Evolutionary conservation across 2,113 vertebrate genomes (phyloP), one percentile per base, ranked within the genome.

Genomic region (Pseudopipra pipra): DNA sequence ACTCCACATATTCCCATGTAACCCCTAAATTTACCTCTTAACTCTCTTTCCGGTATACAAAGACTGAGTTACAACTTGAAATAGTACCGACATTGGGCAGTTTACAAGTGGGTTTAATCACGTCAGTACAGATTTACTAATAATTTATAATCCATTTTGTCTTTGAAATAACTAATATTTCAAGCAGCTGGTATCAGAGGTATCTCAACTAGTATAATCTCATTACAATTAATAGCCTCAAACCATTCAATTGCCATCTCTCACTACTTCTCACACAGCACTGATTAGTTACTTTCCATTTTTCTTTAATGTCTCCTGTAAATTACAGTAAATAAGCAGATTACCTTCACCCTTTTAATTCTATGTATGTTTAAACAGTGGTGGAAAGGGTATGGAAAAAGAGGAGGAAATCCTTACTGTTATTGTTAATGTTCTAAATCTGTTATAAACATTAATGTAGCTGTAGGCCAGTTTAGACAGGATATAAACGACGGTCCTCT

Each of bases 81-180:
- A 82, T 30, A 73, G 63, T 35, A 51, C 24, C 65, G 35, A 39
- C 1, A 4, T 84, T 85, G 90, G 92, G 81, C 78, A 96, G 85
- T 56, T 82, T 86, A 37, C 61, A 94, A 89, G 90, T 41, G 41
- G 62, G 56, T 89, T 97, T 94, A 95, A 92, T 92, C 89, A 91
- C 56, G 74, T 70, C 63, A 30, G 56, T 72, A 96, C 19, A 11
- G 35, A 85, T 65, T 91, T 87, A 67, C 81, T 87, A 88, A 80
- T 86, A 92, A 97, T 91, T 96, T 87, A 96, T 87, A 92, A 94
- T 66, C 70, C 72, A 84, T 62, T 95, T 52, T 83, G 74, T 82
- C 90, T 90, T 73, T 79, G 70, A 94, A 93, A 78, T 95, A 94
- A 94, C 82, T 92, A 95, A 62, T 94, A 93, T 83, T 94, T 96